These are phyloP conservation scores for Sebastes oblongus DNA, from an alignment of 2,797 vertebrate species.

Conservation along the genomic window DNA sequence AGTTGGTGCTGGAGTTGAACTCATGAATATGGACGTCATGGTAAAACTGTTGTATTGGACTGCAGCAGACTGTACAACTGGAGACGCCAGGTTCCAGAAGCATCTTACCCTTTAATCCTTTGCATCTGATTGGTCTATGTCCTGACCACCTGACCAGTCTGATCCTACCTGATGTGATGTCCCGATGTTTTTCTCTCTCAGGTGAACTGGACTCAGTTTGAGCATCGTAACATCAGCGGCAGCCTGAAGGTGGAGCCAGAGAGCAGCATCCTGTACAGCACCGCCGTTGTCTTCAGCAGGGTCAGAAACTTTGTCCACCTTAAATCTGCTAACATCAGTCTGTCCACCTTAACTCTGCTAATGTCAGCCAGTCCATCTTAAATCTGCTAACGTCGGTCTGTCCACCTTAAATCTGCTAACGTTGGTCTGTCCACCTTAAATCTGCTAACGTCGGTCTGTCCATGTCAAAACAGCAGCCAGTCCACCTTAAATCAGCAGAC, in stretches of 20 bases:
- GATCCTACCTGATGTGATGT: no score
- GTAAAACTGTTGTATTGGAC: no score
- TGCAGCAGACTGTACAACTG: no score
- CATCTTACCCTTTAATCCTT: no score
- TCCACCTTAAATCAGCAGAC: not conserved
- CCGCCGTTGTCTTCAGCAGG: slow-evolving; percentile 84
- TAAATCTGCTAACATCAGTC: not conserved
- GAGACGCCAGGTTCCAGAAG: no score
- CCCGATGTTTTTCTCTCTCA: not conserved
- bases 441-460: not conserved
- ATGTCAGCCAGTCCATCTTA: not conserved
- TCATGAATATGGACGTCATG: no score
- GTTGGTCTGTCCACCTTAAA: not conserved
- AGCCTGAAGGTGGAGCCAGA: slow-evolving; percentile 85
- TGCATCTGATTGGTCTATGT: not conserved
- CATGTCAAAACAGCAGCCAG: not conserved
- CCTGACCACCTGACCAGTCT: no score
- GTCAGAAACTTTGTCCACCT: slow-evolving; percentile 66
- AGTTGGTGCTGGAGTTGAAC: no score
- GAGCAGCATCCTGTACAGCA: slow-evolving; percentile 81
- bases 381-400: not conserved
- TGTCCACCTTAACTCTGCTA: not conserved
- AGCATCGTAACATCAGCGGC: slow-evolving; percentile 54
- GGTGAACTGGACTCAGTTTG: slow-evolving; percentile 86
- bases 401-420: not conserved